Base-by-base conservation (phyloP, 2,888 invertebrate genomes). In the Calameuta idolon region DNA sequence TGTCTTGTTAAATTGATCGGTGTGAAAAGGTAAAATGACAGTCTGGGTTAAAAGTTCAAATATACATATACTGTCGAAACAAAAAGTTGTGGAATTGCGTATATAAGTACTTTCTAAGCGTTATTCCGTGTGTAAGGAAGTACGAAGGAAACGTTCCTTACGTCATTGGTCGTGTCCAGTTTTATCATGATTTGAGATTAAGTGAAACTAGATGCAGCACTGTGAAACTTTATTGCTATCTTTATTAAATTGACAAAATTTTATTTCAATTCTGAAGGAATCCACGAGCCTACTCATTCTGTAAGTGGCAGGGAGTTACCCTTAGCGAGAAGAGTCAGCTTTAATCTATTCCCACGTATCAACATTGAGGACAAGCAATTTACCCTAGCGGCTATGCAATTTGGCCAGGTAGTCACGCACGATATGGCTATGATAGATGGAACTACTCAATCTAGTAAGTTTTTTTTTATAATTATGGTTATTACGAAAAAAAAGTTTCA, bases 381-480 rank as follows among this genome's bases (percentile, higher is more conserved):
- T 93, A 96, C 95, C 31, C 92, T 97, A 30, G 94, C 94, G 75
- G 94, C 96, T 74, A 96, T 96, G 94, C 96, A 96, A 85, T 96
- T 95, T 93, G 96, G 96, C 0, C 96, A 96, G 91, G 94, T 96
- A 82, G 93, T 96, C 68, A 95, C 96, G 11, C 96, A 96, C 90
- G 96, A 96, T 86, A 95, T 96, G 95, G 95, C 95, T 33, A 92
- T 96, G 87, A 94, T 95, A 40, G 94, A 94, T 76, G 95, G 95
- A 76, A 93, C 94, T 75, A 94, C 96, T 4, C 96, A 96, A 92
- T 94, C 95, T 34, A 95, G 96, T 97, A 92, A 94, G 95, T 94
- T 82, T 40, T 34, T 23, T 15, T 83, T 40, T 34, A 3, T 35
- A 34, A 37, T 34, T 31, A 34, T 35, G 71, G 15, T 33, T 4